Evolutionary conservation across 2,888 invertebrate genomes (phyloP).

Genomic region (Sclerodermus sp.): DNA sequence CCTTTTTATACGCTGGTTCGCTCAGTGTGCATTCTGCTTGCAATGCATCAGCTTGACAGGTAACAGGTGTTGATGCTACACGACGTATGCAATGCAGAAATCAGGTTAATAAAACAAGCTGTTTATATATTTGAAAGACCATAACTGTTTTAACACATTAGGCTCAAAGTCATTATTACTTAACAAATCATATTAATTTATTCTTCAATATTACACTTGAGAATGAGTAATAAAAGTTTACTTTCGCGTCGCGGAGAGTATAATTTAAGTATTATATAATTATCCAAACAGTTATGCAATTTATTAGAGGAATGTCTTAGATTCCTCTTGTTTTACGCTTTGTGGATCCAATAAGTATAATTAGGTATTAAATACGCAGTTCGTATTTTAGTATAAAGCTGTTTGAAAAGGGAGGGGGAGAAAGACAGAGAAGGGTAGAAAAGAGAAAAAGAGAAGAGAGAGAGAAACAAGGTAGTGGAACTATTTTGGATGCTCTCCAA

Average conservation of each 20-base stretch:
- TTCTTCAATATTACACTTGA: too few relatives aligned
- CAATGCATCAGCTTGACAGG: conserved; percentile 22
- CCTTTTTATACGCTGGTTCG: conserved; percentile 1
- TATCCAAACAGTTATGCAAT: too few relatives aligned
- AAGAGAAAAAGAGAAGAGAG: too few relatives aligned
- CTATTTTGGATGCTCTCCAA: conserved; percentile 37
- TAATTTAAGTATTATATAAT: too few relatives aligned
- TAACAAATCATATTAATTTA: too few relatives aligned
- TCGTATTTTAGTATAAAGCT: conserved; percentile 34
- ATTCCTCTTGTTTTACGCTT: conserved; percentile 3
- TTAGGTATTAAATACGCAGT: conserved; percentile 32
- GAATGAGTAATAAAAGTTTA: too few relatives aligned
- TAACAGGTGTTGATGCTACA: conserved; percentile 17
- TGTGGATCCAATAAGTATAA: conserved; percentile 22
- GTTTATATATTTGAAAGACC: conserved; percentile 13
- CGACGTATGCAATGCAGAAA: conserved; percentile 14
- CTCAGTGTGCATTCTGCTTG: conserved; percentile 15
- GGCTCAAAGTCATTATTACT: not conserved
- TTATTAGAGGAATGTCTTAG: too few relatives aligned
- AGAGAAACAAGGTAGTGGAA: conserved; percentile 29
- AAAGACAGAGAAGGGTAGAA: too few relatives aligned
- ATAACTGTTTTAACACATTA: not conserved
- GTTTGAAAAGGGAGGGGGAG: too few relatives aligned
- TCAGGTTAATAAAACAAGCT: conserved; percentile 25
- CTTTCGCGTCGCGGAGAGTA: too few relatives aligned